Evolutionary conservation across 1,140 invertebrate genomes (phyloP).

Genomic region (Lepidurus couesii): DNA sequence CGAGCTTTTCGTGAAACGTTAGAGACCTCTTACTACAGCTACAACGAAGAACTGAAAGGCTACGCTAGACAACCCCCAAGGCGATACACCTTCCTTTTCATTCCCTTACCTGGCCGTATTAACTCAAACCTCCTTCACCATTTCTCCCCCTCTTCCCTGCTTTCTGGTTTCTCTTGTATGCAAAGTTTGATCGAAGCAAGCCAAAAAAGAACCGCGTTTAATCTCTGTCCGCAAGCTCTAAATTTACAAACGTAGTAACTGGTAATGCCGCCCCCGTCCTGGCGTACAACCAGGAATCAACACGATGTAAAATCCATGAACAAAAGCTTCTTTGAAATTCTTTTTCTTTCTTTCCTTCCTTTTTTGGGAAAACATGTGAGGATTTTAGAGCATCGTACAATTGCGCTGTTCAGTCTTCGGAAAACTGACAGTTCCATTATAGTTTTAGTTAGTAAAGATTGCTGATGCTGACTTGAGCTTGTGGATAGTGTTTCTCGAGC

Average conservation of each 20-base stretch:
- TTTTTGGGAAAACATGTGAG: too few species aligned
- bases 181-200: not conserved
- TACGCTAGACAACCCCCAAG: not conserved
- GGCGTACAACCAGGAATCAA: too few species aligned
- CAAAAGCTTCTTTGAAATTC: not conserved
- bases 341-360: not conserved
- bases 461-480: not conserved
- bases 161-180: constrained; percentile 11
- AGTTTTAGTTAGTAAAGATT: not conserved
- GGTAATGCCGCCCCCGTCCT: too few species aligned
- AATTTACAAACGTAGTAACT: too few species aligned
- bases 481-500: not conserved
- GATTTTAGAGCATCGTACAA: too few species aligned
- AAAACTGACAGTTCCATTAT: not conserved
- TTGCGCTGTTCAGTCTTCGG: too few species aligned
- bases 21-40: not conserved
- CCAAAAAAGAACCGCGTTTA: not conserved
- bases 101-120: not conserved
- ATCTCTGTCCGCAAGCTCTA: too few species aligned
- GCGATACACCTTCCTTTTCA: constrained; percentile 14
- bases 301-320: not conserved
- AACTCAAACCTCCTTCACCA: not conserved
- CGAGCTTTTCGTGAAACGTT: constrained; percentile 9
- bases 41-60: not conserved
- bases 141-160: constrained; percentile 7